Base-by-base conservation (phyloP, 2,113 vertebrate species). In the Gobius niger region DNA sequence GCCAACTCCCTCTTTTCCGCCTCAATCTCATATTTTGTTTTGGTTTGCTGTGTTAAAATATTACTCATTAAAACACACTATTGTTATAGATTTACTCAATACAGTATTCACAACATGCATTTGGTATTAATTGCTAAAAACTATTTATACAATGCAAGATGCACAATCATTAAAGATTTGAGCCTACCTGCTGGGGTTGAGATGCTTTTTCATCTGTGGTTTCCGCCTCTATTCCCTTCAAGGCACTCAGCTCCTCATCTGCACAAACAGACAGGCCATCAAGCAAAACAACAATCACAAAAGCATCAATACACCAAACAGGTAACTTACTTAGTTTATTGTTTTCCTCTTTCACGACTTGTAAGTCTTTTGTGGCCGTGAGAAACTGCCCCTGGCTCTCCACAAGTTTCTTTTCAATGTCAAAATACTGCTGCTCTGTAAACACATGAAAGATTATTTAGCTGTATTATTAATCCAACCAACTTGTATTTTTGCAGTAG, bases 391-490 rank as follows among this genome's bases (percentile, higher is more conserved):
- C 96, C 82, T 96, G 96, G 85, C 94, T 94, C 65, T 98, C 96
- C 0, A 89, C 86, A n/a, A 97, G 89, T 34, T 94, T 93, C 76
- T 96, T 99, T 65, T 98, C 97, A 65, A 97, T 92, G 76, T 98
- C 96, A 82, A 98, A 98, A 66, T 96, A 96, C 18, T 98, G 97
- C 86, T 98, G 96, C 41, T 99, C 97, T 96, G 90, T 63, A 88
- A 80, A 54, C n/a, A 14, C 5, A 63, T 8, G 52, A 5, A 59
- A 34, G 24, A 34, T 34, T 34, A 4, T 34, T 34, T 34, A 34
- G 24, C 24, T 34, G 24, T 34, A 34, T 34, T 34, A n/a, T n/a
- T n/a, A n/a, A n/a, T n/a, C n/a, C n/a, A n/a, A n/a, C n/a, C n/a
- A n/a, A n/a, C n/a, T n/a, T n/a, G n/a, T n/a, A n/a, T n/a, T n/a